Evolutionary conservation across 2,888 invertebrate genomes (phyloP).

Genomic region (Lithophane ornitopus): DNA sequence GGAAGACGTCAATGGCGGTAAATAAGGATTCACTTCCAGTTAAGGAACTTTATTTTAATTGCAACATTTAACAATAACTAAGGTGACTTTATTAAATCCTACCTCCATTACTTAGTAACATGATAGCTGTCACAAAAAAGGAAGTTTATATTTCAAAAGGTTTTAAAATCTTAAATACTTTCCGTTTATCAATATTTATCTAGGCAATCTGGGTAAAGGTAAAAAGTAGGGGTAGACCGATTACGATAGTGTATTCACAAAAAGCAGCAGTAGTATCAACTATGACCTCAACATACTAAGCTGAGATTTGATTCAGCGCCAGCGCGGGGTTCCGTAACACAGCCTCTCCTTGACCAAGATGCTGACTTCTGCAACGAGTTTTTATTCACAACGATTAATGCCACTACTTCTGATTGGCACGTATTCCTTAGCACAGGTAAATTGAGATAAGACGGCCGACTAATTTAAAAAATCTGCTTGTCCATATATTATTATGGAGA

Average conservation of each 20-base stretch:
- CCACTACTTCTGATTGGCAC: constrained; percentile 2
- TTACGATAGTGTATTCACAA: constrained; percentile 22
- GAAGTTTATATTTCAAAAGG: background rate
- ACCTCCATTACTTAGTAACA: background rate
- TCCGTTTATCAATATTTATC: too few relatives aligned
- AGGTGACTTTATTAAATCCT: constrained; percentile 11
- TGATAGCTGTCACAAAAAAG: background rate
- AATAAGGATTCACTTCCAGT: constrained; percentile 36
- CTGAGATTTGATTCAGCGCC: constrained; percentile 32
- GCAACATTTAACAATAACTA: constrained; percentile 26
- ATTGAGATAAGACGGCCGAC: background rate
- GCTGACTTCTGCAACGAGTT: constrained; percentile 56
- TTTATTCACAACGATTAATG: constrained; percentile 44
- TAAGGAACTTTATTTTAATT: constrained; percentile 51
- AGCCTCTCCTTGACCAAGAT: constrained; percentile 65
- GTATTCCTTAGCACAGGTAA: constrained; percentile 22
- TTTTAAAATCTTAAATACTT: background rate
- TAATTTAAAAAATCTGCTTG: background rate
- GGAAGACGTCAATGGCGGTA: constrained; percentile 54
- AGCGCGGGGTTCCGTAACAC: constrained; percentile 51
- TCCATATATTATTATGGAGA: background rate
- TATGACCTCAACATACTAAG: constrained; percentile 65
- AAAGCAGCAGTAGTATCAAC: constrained; percentile 38
- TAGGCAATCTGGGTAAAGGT: background rate
- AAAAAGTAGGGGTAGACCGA: background rate